phyloP scores from a whole-genome alignment of 2,888 invertebrate species.

The Tipula lateralis region DNA sequence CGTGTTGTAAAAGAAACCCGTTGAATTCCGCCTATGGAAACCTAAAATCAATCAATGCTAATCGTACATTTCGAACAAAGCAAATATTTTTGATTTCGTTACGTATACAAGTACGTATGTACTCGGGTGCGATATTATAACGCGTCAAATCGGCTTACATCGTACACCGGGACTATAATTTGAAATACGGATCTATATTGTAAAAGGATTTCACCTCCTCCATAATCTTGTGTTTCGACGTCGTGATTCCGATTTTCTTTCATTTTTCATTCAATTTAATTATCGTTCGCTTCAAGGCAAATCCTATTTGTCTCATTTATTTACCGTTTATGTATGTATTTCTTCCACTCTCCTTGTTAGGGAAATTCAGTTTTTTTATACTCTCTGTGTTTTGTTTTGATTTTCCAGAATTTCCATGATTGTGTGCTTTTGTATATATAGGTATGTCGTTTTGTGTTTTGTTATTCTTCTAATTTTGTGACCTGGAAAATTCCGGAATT shows the following conservation, averaged over 20 bases:
- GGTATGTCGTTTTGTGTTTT: neutral
- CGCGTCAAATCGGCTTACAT: too few species aligned
- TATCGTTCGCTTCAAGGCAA: neutral
- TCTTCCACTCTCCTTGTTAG: neutral
- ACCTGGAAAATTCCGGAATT: neutral
- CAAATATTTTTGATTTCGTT: too few species aligned
- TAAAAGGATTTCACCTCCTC: neutral
- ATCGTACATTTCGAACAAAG: too few species aligned
- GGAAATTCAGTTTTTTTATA: neutral
- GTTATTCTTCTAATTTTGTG: neutral
- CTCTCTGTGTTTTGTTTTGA: neutral
- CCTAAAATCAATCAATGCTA: too few species aligned
- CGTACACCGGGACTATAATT: too few species aligned
- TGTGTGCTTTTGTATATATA: neutral
- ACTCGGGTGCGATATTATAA: too few species aligned
- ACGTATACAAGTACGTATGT: too few species aligned
- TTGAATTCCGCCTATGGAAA: too few species aligned
- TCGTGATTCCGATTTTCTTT: neutral
- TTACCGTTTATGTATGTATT: neutral
- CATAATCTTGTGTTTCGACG: neutral
- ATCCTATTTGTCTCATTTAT: conserved; percentile 1
- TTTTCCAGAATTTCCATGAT: neutral
- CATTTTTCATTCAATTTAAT: neutral
- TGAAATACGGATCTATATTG: neutral
- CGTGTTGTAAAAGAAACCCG: too few species aligned